phyloP scores from a whole-genome alignment of 2,113 vertebrate genomes.

The Xiphias gladius region DNA sequence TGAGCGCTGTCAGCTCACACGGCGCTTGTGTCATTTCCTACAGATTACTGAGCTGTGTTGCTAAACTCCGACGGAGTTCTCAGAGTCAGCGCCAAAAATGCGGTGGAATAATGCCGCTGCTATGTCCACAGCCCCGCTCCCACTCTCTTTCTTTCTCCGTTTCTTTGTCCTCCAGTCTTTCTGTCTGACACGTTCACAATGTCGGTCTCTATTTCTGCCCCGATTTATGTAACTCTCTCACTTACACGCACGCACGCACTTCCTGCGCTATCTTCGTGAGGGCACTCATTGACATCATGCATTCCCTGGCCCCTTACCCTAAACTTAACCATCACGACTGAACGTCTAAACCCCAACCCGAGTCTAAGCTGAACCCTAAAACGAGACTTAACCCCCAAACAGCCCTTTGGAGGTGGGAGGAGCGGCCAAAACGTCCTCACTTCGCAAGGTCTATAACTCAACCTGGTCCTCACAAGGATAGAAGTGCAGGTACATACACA shows the following conservation, averaged over 20 bases:
- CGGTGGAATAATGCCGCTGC: background rate
- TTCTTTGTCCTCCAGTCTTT: background rate
- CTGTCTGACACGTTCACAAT: background rate
- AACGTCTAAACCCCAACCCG: too few species aligned
- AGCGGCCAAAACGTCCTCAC: too few species aligned
- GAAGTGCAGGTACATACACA: too few species aligned
- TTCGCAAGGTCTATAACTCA: too few species aligned
- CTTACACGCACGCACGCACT: background rate
- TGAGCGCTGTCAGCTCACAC: conserved; percentile 19
- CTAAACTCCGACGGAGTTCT: conserved; percentile 25
- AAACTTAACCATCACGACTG: too few species aligned
- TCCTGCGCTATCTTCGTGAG: too few species aligned
- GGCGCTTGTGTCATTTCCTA: conserved; percentile 56
- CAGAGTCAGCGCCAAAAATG: conserved; percentile 27
- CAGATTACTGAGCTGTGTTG: conserved; percentile 23
- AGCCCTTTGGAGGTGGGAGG: too few species aligned
- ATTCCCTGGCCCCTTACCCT: too few species aligned
- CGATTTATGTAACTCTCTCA: background rate
- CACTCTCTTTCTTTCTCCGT: background rate
- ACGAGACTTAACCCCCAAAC: too few species aligned
- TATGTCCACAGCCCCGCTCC: background rate
- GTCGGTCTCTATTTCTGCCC: background rate
- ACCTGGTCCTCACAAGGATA: too few species aligned
- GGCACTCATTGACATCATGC: too few species aligned
- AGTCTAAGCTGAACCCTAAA: too few species aligned